Evolutionary conservation across 2,888 invertebrate genomes (phyloP).

Genomic region (Hecatera dysodea): DNA sequence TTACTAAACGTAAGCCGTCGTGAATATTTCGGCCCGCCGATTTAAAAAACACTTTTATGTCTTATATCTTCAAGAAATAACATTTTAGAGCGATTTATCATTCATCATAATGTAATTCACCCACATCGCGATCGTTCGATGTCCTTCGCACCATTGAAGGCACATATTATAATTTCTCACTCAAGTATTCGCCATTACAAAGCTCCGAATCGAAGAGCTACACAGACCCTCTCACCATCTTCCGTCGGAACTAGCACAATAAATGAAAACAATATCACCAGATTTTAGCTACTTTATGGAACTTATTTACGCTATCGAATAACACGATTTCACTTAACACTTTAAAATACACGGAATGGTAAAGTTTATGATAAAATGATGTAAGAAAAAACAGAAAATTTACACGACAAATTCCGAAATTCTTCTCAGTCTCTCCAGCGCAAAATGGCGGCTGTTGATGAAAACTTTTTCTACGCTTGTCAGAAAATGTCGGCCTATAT

Average conservation of each 20-base stretch:
- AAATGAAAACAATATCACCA: constrained; percentile 93
- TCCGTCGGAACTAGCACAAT: constrained; percentile 94
- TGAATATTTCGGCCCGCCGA: constrained; percentile 91
- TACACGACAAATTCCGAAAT: constrained; percentile 94
- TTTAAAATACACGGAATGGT: constrained; percentile 91
- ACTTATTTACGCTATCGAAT: constrained; percentile 87
- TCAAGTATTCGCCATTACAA: constrained; percentile 96
- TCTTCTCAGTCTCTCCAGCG: constrained; percentile 94
- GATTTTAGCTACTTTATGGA: constrained; percentile 88
- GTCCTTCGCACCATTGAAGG: constrained; percentile 94
- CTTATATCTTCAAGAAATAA: constrained; percentile 89
- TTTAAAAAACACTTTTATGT: constrained; percentile 90
- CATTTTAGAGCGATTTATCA: constrained; percentile 90
- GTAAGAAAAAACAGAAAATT: constrained; percentile 92
- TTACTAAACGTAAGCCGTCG: constrained; percentile 93
- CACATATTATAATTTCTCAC: constrained; percentile 93
- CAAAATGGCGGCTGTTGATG: constrained; percentile 99
- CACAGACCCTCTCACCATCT: constrained; percentile 94
- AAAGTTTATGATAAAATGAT: constrained; percentile 90
- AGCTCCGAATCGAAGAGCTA: constrained; percentile 93
- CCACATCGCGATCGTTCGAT: constrained; percentile 93
- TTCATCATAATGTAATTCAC: constrained; percentile 91
- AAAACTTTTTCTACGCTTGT: constrained; percentile 98
- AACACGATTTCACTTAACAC: constrained; percentile 90
- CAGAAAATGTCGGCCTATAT: constrained; percentile 93